Evolutionary conservation across 2,797 vertebrate species (phyloP), one percentile per base, ranked within the genome.

Genomic region (Holocentrus rufus): DNA sequence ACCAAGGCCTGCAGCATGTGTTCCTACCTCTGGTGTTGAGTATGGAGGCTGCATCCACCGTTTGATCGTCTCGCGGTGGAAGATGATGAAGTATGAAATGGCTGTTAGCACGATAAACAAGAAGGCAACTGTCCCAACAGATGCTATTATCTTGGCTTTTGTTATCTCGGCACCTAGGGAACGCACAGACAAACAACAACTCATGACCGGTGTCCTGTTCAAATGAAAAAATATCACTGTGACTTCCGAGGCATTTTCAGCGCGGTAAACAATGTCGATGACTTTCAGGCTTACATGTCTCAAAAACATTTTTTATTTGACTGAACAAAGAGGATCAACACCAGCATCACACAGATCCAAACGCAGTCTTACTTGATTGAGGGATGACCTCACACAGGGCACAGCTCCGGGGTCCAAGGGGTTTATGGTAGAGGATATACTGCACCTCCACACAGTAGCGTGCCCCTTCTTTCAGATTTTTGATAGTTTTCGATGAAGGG

Each of bases 391-490:
- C 58, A 72, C 90, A 91, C 47, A 55, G 59, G 1, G 7, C 5
- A 10, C 80, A 85, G 57, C 79, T 72, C 44, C 59, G 13, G 4
- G 14, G 14, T 49, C 83, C 82, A 0, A 47, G 0, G 0, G 5
- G 5, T 0, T 0, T 0, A 0, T 0, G 0, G 2, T 0, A 1
- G 3, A 0, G 0, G 0, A 23, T 0, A 7, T 74, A 80, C 31
- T 72, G 57, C 36, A 84, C 85, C 49, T 53, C 17, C 0, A 46
- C 15, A 39, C 90, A 91, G 76, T 90, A 90, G 0, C 57, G 63
- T 53, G 65, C 52, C 3, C 85, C 86, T 27, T 56, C 62, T 54
- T 87, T 59, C 60, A 90, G 80, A 0, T 4, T 1, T 0, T 0
- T 0, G 4, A 91, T 63, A 23, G 22, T 1, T 49, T 0, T 0